Evolutionary conservation across 2,797 vertebrate genomes (phyloP).

Genomic region (Sebastes taczanowskii): DNA sequence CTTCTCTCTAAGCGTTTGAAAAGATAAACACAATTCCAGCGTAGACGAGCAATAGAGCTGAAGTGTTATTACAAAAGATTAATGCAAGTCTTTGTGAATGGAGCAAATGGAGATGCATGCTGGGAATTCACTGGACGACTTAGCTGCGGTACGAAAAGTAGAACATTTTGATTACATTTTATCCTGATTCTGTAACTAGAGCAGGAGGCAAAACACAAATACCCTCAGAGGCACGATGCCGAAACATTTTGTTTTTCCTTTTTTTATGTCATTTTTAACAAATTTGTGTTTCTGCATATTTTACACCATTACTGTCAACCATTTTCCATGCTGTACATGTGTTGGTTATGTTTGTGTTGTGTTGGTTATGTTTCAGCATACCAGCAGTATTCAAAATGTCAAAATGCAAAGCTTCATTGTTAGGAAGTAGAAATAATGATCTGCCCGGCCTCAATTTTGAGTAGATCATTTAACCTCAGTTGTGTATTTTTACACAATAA

Average conservation of each 20-base stretch:
- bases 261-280: neutral
- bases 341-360: neutral
- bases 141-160: neutral
- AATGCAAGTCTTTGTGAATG: conserved; percentile 37
- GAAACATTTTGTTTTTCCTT: neutral
- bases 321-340: neutral
- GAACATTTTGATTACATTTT: neutral
- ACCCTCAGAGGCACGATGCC: neutral
- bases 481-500: neutral
- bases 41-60: conserved; percentile 10
- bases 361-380: neutral
- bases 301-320: neutral
- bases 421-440: neutral
- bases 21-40: conserved; percentile 60
- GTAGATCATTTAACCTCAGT: neutral
- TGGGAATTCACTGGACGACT: neutral
- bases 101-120: conserved; percentile 1
- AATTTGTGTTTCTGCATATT: neutral
- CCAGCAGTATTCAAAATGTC: neutral
- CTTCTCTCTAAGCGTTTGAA: conserved; percentile 53
- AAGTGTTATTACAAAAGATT: conserved; percentile 66
- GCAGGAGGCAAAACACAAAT: neutral
- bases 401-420: neutral
- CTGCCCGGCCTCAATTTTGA: neutral
- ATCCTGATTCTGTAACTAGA: neutral